Evolutionary conservation across 2,113 vertebrate genomes (phyloP).

Genomic region (Tinamus guttatus): DNA sequence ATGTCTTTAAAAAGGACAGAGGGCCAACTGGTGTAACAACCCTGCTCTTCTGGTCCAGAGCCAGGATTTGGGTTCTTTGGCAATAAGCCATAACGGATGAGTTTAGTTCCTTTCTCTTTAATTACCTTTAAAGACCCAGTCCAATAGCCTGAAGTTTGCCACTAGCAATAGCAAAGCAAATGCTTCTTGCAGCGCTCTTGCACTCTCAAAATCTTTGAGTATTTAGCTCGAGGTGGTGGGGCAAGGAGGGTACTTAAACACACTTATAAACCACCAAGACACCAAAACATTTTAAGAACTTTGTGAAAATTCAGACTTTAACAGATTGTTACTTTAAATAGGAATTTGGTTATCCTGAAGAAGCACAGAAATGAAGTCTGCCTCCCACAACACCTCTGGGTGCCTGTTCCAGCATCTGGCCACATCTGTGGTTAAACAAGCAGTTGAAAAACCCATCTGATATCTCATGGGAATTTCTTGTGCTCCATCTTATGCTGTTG

Average conservation of each 20-base stretch:
- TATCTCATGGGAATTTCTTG: fast-evolving
- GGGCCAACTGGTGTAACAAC: slow-evolving; percentile 46
- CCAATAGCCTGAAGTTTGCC: neutral
- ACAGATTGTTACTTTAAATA: no score
- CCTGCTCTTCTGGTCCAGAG: neutral
- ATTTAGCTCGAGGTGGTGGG: neutral
- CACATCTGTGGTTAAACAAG: fast-evolving
- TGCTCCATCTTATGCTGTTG: neutral
- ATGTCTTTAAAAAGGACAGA: neutral
- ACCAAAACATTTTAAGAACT: neutral
- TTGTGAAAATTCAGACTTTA: no score
- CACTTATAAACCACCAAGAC: neutral
- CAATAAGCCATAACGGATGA: neutral
- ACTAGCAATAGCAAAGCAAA: neutral
- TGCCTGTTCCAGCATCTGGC: neutral
- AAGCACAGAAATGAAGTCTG: no score
- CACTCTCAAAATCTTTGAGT: neutral
- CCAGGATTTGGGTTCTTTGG: neutral
- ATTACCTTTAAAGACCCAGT: neutral
- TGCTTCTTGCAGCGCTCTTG: neutral
- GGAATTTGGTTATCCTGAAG: no score
- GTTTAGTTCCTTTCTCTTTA: neutral
- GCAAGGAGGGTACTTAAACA: neutral
- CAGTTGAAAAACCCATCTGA: neutral
- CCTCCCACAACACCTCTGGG: neutral